Percentiles rank a stretch among this genome's conserved stretches.
Conservation (phyloP, 1,140 invertebrate genomes). For the Drosophila watanabei region DNA sequence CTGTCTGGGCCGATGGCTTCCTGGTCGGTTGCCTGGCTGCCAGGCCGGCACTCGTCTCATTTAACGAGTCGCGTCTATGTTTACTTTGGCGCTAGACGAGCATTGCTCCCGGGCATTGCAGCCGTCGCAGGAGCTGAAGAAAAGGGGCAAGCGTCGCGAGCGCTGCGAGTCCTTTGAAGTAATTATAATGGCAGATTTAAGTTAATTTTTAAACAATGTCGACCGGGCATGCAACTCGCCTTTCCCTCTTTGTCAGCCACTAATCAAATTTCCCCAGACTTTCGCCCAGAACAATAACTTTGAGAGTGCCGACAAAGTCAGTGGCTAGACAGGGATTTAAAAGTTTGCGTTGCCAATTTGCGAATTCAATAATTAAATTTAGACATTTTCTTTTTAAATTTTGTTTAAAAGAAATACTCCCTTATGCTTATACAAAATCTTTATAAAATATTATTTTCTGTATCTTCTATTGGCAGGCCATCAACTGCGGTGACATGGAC, state of each 20-base stretch:
- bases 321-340: conserved; percentile 33
- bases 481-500: conserved; percentile 94
- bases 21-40: conserved; percentile 29
- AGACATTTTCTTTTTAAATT: background rate
- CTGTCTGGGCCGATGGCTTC: conserved; percentile 44
- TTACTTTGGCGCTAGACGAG: conserved; percentile 74
- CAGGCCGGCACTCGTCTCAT: conserved; percentile 54
- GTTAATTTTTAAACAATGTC: conserved; percentile 83
- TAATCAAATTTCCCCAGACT: conserved; percentile 68
- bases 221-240: conserved; percentile 48
- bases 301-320: conserved; percentile 11
- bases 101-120: conserved; percentile 35
- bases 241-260: conserved; percentile 41
- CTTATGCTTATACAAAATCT: background rate
- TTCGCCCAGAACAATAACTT: conserved; percentile 36
- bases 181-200: conserved; percentile 81
- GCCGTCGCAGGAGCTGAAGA: conserved; percentile 25
- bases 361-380: background rate
- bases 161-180: conserved; percentile 71
- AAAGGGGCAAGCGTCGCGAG: conserved; percentile 45
- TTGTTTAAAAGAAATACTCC: background rate
- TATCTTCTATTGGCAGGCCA: conserved; percentile 81
- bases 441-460: background rate
- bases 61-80: conserved; percentile 82
- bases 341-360: conserved; percentile 14